phyloP scores from a whole-genome alignment of 2,113 vertebrate genomes.

The Callionymus lyra region DNA sequence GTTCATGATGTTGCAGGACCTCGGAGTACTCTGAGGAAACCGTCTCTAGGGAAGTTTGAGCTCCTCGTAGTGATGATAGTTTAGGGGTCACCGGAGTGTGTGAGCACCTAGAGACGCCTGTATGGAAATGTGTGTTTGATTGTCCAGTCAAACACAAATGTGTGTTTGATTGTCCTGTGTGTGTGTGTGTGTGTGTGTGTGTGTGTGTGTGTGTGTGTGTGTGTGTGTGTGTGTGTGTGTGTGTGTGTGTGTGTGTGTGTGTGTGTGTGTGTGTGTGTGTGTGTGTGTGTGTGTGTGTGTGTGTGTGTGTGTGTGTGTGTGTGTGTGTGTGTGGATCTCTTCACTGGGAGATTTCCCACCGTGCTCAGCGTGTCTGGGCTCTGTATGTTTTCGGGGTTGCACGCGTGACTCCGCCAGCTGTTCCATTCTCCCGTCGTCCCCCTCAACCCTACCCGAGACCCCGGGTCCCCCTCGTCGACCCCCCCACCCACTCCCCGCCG shows the following conservation, averaged over 20 bases:
- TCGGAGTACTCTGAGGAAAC: too few relatives aligned
- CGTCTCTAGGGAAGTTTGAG: too few relatives aligned
- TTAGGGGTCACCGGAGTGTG: too few relatives aligned
- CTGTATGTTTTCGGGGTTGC: constrained; percentile 63
- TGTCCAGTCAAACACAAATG: too few relatives aligned
- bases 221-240: constrained; percentile 54
- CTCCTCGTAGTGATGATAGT: too few relatives aligned
- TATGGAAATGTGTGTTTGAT: constrained; percentile 50
- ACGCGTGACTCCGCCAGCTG: constrained; percentile 68
- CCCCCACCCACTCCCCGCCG: constrained; percentile 38
- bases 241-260: constrained; percentile 38
- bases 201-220: constrained; percentile 56
- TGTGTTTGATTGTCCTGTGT: constrained; percentile 18
- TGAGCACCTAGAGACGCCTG: constrained; percentile 28
- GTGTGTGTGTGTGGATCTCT: constrained; percentile 58
- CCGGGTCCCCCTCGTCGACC: constrained; percentile 30
- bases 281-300: constrained; percentile 26
- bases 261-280: constrained; percentile 19
- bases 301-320: constrained; percentile 54
- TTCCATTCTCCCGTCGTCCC: constrained; percentile 58
- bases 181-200: constrained; percentile 26
- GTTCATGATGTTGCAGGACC: too few relatives aligned
- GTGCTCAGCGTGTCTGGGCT: constrained; percentile 60
- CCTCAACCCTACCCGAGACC: constrained; percentile 36
- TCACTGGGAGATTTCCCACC: constrained; percentile 62